phyloP scores from a whole-genome alignment of 2,113 vertebrate species.

The Neopipo cinnamomea region DNA sequence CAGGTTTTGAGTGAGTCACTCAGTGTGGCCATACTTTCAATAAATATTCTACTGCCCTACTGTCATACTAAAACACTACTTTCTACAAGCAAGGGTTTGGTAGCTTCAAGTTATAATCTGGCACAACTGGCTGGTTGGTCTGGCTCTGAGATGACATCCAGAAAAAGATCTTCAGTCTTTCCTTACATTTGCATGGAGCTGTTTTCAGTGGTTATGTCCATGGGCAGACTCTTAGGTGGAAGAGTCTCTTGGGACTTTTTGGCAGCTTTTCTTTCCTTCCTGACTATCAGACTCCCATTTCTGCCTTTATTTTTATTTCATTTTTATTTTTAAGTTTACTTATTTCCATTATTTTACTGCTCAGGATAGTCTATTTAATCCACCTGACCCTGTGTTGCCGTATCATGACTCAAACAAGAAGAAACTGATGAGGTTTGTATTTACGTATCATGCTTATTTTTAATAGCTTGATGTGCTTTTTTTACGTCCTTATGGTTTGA shows the following conservation, averaged over 20 bases:
- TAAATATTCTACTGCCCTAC: neutral
- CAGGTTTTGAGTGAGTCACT: neutral
- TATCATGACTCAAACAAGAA: neutral
- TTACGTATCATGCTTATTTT: neutral
- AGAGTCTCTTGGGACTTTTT: neutral
- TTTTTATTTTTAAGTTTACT: neutral
- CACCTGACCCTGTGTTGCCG: rapidly evolving
- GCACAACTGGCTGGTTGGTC: neutral
- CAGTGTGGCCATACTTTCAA: neutral
- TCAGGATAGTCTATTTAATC: neutral
- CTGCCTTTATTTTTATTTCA: neutral
- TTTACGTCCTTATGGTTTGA: neutral
- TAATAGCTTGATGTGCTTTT: neutral
- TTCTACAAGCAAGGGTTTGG: neutral
- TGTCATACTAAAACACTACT: neutral
- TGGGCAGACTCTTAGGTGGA: neutral
- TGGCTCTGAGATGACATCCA: neutral
- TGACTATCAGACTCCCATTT: neutral
- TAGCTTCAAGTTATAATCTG: neutral
- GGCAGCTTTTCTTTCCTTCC: rapidly evolving
- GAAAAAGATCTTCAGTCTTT: neutral
- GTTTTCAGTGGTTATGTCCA: neutral
- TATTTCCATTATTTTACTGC: neutral
- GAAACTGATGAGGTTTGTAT: neutral
- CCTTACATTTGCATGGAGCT: neutral